Percentiles rank a stretch among this genome's conserved stretches.
Evolutionary conservation across 2,113 vertebrate species (phyloP).

Genomic region (Rhea pennata): DNA sequence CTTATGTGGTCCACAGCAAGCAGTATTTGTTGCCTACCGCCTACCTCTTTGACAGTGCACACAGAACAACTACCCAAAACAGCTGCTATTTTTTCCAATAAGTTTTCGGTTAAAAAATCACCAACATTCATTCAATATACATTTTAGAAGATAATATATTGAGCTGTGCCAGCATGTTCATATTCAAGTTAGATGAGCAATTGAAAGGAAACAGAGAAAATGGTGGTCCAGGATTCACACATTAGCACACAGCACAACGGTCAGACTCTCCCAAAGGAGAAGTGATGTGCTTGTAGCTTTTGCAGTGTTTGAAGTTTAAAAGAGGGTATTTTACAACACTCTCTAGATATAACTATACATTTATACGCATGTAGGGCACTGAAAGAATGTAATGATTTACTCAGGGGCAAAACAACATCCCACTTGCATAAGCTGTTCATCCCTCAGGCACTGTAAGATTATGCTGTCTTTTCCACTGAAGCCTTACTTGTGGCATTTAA

Average conservation of each 20-base stretch:
- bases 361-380: conserved; percentile 25
- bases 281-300: neutral
- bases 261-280: neutral
- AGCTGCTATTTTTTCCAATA: neutral
- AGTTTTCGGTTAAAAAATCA: neutral
- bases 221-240: neutral
- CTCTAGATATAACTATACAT: neutral
- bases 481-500: conserved; percentile 20
- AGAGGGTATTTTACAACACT: conserved; percentile 4
- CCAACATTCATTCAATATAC: neutral
- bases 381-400: conserved; percentile 44
- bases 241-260: neutral
- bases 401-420: conserved; percentile 44
- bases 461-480: conserved; percentile 30
- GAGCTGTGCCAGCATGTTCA: neutral
- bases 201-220: neutral
- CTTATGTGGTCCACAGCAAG: neutral
- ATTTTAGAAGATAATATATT: neutral
- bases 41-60: neutral
- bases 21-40: neutral
- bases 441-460: conserved; percentile 40
- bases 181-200: neutral
- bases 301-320: neutral
- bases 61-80: neutral
- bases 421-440: conserved; percentile 39